These are phyloP conservation scores for Nestor notabilis DNA, from an alignment of 2,113 vertebrate genomes.

Conservation along the genomic window DNA sequence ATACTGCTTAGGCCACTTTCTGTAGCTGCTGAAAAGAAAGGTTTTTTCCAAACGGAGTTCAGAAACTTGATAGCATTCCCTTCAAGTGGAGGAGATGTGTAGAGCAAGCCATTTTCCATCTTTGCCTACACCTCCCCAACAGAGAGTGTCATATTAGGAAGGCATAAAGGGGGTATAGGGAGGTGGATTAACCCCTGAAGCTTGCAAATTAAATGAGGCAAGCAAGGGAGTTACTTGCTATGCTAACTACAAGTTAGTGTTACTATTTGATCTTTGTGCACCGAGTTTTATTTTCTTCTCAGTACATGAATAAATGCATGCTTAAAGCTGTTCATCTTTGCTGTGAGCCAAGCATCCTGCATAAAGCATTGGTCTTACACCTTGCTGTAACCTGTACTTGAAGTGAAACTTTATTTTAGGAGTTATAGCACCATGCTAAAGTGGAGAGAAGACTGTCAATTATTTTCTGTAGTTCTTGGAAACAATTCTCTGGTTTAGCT, in stretches of 20 bases:
- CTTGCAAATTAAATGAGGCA: neutral
- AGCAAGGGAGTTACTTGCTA: neutral
- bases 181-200: neutral
- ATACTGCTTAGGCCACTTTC: accelerated
- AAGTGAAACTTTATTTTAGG: neutral
- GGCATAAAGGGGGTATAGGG: neutral
- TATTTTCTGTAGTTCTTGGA: neutral
- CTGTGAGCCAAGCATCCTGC: neutral
- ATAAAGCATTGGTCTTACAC: accelerated
- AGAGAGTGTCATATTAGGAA: neutral
- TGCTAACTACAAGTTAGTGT: neutral
- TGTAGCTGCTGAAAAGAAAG: neutral
- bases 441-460: neutral
- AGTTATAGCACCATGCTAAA: neutral
- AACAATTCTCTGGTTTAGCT: neutral
- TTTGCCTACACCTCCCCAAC: neutral
- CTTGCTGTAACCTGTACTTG: neutral
- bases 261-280: neutral
- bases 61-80: neutral
- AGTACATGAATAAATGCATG: neutral
- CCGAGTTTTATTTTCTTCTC: neutral
- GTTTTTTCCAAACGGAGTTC: neutral
- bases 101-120: neutral
- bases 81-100: neutral
- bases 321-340: neutral